These are phyloP conservation scores for Lottia scabra DNA, from an alignment of 2,888 invertebrate genomes.

Conservation along the genomic window DNA sequence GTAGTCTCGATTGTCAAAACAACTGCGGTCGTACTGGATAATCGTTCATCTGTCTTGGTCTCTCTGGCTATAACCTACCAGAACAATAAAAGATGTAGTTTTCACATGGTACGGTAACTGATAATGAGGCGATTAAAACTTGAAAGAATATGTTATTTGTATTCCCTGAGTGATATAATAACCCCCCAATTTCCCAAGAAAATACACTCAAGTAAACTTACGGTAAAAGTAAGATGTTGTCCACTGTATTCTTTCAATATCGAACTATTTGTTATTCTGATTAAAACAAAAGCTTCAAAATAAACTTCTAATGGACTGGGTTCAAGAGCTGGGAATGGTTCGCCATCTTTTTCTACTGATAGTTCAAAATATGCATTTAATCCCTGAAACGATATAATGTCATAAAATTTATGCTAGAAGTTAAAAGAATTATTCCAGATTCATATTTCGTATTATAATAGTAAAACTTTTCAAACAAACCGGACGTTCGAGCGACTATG, in stretches of 20 bases:
- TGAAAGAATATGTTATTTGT: too few relatives aligned
- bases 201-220: conserved; percentile 15
- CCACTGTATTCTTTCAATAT: conserved; percentile 83
- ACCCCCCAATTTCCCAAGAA: too few relatives aligned
- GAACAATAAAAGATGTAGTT: background rate
- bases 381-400: conserved; percentile 41
- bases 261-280: conserved; percentile 42
- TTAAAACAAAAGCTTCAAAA: conserved; percentile 44
- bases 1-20: conserved; percentile 17
- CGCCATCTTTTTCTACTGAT: conserved; percentile 42
- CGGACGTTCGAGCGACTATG: too few relatives aligned
- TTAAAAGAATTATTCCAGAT: too few relatives aligned
- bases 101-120: background rate
- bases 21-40: conserved; percentile 45
- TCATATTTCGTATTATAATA: too few relatives aligned
- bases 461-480: too few relatives aligned
- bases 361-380: conserved; percentile 46
- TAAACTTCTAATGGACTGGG: conserved; percentile 45
- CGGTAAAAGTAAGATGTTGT: conserved; percentile 45
- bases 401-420: too few relatives aligned
- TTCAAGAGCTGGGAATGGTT: conserved; percentile 41
- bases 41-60: conserved; percentile 42
- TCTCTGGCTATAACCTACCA: conserved; percentile 71
- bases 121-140: too few relatives aligned
- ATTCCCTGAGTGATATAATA: too few relatives aligned